phyloP scores from a whole-genome alignment of 2,113 vertebrate genomes.

The Gnathonemus echidnorhynchus region DNA sequence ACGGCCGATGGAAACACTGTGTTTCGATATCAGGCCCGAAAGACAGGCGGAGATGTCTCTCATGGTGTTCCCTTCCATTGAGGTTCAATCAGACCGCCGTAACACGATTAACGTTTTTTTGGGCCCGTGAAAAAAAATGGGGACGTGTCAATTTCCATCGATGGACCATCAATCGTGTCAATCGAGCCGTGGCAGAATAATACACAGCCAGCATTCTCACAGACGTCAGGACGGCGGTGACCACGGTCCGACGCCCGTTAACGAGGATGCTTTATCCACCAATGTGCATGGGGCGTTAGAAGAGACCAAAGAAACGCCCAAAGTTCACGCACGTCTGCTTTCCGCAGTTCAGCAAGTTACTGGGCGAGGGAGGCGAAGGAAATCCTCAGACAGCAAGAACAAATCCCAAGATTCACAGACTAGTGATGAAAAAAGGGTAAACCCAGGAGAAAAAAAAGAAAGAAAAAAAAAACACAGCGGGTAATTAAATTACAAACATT shows the following conservation, averaged over 20 bases:
- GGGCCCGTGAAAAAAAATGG: not conserved
- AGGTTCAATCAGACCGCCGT: not conserved
- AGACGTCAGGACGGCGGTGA: not conserved
- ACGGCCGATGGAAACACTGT: slow-evolving; percentile 45
- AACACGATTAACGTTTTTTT: not conserved
- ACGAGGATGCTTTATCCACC: not conserved
- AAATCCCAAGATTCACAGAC: not conserved
- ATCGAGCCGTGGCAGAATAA: not conserved
- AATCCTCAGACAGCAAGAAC: not conserved
- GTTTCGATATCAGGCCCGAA: slow-evolving; percentile 63
- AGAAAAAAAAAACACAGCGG: slow-evolving; percentile 35
- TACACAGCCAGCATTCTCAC: too few relatives aligned
- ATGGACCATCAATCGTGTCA: too few relatives aligned
- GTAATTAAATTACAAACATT: slow-evolving; percentile 52
- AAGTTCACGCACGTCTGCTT: not conserved
- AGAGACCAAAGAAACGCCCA: not conserved
- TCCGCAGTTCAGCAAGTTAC: not conserved
- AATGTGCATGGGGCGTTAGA: not conserved
- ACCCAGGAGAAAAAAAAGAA: slow-evolving; percentile 14
- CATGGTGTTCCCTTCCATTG: slow-evolving; percentile 6
- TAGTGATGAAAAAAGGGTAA: slow-evolving; percentile 40
- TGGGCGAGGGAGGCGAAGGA: not conserved
- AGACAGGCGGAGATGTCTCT: slow-evolving; percentile 51
- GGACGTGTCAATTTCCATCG: not conserved
- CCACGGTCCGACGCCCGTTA: not conserved